Percentiles rank a stretch among this genome's conserved stretches.
Conservation (phyloP, 2,113 vertebrate species). For the Zosterops lateralis region DNA sequence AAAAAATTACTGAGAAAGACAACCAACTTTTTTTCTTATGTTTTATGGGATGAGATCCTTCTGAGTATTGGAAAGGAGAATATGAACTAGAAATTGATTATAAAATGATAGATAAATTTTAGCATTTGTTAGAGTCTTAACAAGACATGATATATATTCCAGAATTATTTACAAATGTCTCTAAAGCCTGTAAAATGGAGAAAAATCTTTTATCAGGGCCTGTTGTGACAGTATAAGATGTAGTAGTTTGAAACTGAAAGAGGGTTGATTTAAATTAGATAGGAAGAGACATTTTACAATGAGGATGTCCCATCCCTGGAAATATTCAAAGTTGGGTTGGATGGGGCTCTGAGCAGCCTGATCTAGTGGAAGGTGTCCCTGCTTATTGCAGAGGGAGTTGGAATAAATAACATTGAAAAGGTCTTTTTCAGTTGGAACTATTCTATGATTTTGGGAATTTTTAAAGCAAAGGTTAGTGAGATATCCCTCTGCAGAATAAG, state of each 20-base stretch:
- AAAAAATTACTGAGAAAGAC: neutral
- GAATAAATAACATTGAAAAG: neutral
- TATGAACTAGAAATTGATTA: neutral
- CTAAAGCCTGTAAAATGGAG: neutral
- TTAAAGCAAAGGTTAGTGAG: neutral
- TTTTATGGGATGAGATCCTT: neutral
- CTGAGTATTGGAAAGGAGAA: neutral
- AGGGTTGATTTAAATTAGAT: neutral
- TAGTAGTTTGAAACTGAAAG: neutral
- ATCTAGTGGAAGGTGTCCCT: neutral
- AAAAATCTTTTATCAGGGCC: neutral
- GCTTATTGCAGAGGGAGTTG: neutral
- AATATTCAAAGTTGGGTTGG: neutral
- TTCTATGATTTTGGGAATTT: neutral
- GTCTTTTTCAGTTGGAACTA: neutral
- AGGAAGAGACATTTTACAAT: neutral
- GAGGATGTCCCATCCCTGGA: neutral
- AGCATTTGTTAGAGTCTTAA: neutral
- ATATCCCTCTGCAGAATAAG: neutral
- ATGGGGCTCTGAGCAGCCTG: neutral
- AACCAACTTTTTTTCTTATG: neutral
- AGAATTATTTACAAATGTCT: neutral
- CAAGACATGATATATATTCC: neutral
- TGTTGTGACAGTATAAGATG: too few relatives aligned
- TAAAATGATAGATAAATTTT: neutral